These are phyloP conservation scores for Oriolus oriolus DNA, from an alignment of 2,113 vertebrate species.

Conservation along the genomic window DNA sequence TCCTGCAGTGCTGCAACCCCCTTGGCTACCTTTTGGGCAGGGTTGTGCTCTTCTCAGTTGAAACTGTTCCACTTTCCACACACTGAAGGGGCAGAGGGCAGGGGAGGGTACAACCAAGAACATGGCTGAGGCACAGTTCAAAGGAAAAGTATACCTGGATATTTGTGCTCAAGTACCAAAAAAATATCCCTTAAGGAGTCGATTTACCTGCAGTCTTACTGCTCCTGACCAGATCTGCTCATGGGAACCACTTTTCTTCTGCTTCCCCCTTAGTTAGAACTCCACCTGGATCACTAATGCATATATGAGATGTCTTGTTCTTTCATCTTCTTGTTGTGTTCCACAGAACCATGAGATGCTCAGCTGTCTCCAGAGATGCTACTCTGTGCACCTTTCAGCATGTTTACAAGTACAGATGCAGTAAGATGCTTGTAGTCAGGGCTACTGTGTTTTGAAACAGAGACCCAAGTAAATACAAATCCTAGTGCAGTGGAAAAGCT, in stretches of 20 bases:
- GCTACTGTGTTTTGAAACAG: not conserved
- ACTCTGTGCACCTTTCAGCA: not conserved
- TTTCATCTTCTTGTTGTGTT: not conserved
- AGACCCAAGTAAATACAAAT: not conserved
- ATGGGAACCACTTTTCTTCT: not conserved
- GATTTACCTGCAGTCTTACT: not conserved
- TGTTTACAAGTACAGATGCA: not conserved
- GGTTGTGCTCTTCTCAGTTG: not conserved
- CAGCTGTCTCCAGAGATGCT: not conserved
- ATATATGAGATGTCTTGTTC: not conserved
- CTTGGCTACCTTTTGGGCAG: not conserved
- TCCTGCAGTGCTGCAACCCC: not conserved
- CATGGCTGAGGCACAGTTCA: not conserved
- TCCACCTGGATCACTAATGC: not conserved
- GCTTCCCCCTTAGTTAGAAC: not conserved
- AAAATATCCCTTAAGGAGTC: not conserved
- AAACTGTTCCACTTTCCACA: not conserved
- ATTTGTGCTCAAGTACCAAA: not conserved
- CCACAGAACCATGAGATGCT: not conserved
- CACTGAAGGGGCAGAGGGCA: not conserved
- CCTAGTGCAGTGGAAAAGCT: not conserved
- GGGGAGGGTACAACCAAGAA: not conserved
- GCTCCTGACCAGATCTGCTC: not conserved
- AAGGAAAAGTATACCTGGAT: not conserved
- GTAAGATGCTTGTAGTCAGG: not conserved